phyloP scores from a whole-genome alignment of 1,140 invertebrate species.

The Cyphomyrmex costatus region DNA sequence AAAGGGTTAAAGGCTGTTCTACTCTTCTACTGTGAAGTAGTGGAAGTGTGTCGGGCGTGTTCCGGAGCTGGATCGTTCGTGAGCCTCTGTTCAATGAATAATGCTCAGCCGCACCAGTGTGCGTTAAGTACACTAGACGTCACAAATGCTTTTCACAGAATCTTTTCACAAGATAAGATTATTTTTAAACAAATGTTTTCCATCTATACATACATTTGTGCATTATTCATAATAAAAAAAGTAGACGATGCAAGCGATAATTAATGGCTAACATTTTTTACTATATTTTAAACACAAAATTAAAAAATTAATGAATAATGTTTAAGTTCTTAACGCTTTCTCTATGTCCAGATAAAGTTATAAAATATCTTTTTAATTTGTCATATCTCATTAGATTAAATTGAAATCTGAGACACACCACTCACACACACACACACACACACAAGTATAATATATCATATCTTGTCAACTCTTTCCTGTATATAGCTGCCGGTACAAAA shows the following conservation, averaged over 20 bases:
- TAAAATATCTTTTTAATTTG: not conserved
- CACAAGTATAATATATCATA: too few species aligned
- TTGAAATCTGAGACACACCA: not conserved
- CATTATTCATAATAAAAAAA: not conserved
- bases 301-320: not conserved
- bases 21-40: slow-evolving; percentile 18
- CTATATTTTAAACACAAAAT: not conserved
- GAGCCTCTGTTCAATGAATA: slow-evolving; percentile 63
- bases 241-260: not conserved
- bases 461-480: not conserved
- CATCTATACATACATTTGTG: not conserved
- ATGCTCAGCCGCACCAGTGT: slow-evolving; percentile 33
- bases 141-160: not conserved
- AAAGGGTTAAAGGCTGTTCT: slow-evolving; percentile 61
- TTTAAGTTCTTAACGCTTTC: not conserved
- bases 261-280: not conserved
- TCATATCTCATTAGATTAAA: not conserved
- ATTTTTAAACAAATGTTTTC: slow-evolving; percentile 6
- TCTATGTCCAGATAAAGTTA: not conserved
- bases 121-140: not conserved
- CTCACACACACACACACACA: too few species aligned
- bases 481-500: not conserved
- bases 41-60: slow-evolving; percentile 66
- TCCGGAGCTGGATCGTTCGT: slow-evolving; percentile 54
- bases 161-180: not conserved